Percentiles rank a stretch among this genome's conserved stretches.
Conservation (phyloP, 2,797 vertebrate genomes). For the Enoplosus armatus region DNA sequence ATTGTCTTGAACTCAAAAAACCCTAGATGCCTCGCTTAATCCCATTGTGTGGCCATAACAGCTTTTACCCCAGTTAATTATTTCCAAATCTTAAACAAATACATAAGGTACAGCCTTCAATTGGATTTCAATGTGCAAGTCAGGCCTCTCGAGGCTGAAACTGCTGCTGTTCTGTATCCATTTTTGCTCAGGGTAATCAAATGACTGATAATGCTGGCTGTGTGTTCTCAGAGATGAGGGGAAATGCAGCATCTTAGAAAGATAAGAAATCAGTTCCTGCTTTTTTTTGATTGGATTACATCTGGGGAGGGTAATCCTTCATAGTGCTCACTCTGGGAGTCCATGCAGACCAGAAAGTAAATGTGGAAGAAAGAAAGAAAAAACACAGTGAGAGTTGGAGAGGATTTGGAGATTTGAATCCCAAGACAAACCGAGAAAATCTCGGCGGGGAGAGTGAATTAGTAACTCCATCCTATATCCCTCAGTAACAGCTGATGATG, state of each 20-base stretch:
- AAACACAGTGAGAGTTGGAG: slow-evolving; percentile 43
- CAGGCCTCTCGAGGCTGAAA: slow-evolving; percentile 83
- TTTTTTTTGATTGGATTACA: slow-evolving; percentile 87
- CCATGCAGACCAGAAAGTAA: slow-evolving; percentile 75
- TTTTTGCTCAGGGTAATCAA: slow-evolving; percentile 86
- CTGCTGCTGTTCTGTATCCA: slow-evolving; percentile 83
- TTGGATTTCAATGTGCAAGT: slow-evolving; percentile 86
- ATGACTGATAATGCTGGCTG: slow-evolving; percentile 86
- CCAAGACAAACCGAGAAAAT: slow-evolving; percentile 63
- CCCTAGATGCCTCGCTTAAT: slow-evolving; percentile 78
- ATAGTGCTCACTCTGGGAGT: slow-evolving; percentile 77
- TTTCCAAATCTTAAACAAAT: slow-evolving; percentile 88
- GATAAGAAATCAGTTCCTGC: slow-evolving; percentile 89
- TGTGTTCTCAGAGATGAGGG: slow-evolving; percentile 81
- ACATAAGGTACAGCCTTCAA: slow-evolving; percentile 85
- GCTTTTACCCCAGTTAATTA: slow-evolving; percentile 88
- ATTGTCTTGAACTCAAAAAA: slow-evolving; percentile 72
- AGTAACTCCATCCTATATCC: slow-evolving; percentile 43
- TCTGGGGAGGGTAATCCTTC: slow-evolving; percentile 82
- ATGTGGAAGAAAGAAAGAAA: slow-evolving; percentile 63
- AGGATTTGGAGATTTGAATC: slow-evolving; percentile 72
- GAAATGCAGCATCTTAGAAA: slow-evolving; percentile 86
- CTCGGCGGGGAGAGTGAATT: slow-evolving; percentile 59
- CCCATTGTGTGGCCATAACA: slow-evolving; percentile 80
- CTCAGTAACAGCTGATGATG: slow-evolving; percentile 44